Percentiles rank a stretch among this genome's conserved stretches.
Conservation (phyloP, 2,888 invertebrate genomes). For the Sarcophaga rosellei region DNA sequence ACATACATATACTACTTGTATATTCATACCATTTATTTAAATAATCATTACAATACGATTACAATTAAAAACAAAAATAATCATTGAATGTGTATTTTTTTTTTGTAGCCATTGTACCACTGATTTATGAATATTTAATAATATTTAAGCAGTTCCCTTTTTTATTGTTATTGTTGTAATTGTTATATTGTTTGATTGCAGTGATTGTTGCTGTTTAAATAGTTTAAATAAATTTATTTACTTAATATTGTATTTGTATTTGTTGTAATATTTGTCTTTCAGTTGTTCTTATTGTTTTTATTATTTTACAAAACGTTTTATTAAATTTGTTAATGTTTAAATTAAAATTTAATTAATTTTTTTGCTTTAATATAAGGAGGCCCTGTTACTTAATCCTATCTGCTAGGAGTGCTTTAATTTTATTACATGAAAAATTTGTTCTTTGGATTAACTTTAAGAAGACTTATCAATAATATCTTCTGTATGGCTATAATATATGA, state of each 20-base stretch:
- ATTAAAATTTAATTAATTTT: no score
- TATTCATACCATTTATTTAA: slow-evolving; percentile 10
- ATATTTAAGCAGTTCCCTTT: slow-evolving; percentile 1
- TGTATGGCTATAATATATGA: no score
- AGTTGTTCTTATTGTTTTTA: neutral
- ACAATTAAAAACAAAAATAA: neutral
- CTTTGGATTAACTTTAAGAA: no score
- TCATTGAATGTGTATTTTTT: no score
- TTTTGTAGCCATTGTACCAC: slow-evolving; percentile 15
- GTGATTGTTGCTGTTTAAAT: slow-evolving; percentile 42
- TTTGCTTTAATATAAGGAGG: no score
- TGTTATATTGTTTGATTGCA: slow-evolving; percentile 27
- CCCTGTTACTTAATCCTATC: no score
- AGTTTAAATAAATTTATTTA: slow-evolving; percentile 52
- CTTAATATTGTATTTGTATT: slow-evolving; percentile 8
- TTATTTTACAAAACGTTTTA: no score
- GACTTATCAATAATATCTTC: no score
- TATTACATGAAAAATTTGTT: no score
- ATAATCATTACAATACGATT: neutral
- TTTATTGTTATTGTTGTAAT: no score
- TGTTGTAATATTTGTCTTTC: slow-evolving; percentile 27
- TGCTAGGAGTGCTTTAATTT: no score
- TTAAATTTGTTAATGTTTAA: no score
- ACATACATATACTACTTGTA: slow-evolving; percentile 46
- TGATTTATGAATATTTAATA: slow-evolving; percentile 53